phyloP scores from a whole-genome alignment of 2,888 invertebrate species.

The Tenthredo notha region DNA sequence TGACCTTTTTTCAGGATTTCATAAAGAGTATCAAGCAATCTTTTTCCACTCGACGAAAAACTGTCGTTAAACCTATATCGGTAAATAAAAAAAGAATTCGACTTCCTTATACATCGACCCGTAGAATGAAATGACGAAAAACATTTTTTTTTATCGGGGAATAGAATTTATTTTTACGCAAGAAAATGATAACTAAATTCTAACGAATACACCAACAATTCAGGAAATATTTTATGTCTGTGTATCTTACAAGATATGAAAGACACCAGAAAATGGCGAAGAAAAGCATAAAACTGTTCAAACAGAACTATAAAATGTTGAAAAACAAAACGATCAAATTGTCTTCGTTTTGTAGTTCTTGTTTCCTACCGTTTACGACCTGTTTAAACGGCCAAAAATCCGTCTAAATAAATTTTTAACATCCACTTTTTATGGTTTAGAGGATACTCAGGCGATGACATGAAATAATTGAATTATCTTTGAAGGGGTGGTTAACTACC shows the following conservation, averaged over 20 bases:
- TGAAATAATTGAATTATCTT: not conserved
- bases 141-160: not conserved
- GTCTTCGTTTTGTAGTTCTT: not conserved
- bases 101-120: not conserved
- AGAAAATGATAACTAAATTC: not conserved
- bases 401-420: not conserved
- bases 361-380: not conserved
- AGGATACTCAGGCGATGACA: not conserved
- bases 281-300: not conserved
- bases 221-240: too few relatives aligned
- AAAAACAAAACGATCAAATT: not conserved
- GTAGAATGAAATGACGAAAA: too few relatives aligned
- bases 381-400: not conserved
- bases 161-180: not conserved
- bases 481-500: not conserved
- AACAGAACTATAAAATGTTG: not conserved
- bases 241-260: not conserved
- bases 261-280: not conserved
- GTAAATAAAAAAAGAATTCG: not conserved
- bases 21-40: not conserved
- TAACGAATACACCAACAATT: too few relatives aligned
- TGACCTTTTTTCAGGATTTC: not conserved
- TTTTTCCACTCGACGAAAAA: not conserved
- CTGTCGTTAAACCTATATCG: not conserved
- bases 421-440: not conserved